phyloP scores from a whole-genome alignment of 2,888 invertebrate genomes.

The Tigriopus californicus region DNA sequence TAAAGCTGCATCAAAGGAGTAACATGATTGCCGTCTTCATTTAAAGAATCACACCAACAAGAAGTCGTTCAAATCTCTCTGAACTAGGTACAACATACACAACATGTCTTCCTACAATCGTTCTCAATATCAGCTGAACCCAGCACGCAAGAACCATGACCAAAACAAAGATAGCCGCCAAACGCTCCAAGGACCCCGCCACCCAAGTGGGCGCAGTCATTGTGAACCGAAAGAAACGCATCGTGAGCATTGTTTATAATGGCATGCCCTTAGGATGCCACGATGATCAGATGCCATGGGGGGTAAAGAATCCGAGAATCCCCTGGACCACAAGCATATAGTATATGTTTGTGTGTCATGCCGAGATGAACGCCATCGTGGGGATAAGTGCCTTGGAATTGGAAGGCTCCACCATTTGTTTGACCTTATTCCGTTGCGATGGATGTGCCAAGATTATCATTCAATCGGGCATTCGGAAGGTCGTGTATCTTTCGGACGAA shows the following conservation, averaged over 20 bases:
- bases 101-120: no score
- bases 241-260: conserved; percentile 89
- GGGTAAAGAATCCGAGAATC: no score
- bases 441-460: conserved; percentile 94
- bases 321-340: no score
- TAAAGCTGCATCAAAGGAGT: no score
- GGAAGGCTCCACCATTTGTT: conserved; percentile 61
- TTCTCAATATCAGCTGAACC: no score
- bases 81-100: no score
- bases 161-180: no score
- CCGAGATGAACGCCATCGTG: conserved; percentile 88
- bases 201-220: conserved; percentile 81
- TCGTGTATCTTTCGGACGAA: conserved; percentile 66
- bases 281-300: conserved; percentile 82
- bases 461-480: conserved; percentile 64
- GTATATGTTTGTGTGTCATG: conserved; percentile 82
- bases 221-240: conserved; percentile 61
- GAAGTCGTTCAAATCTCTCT: no score
- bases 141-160: no score
- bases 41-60: no score
- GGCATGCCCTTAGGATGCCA: conserved; percentile 80
- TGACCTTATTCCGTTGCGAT: conserved; percentile 84
- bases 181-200: conserved; percentile 81
- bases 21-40: no score
- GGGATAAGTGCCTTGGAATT: conserved; percentile 67